A percentile compares a stretch with the other conserved stretches of the same genome.
Evolutionary conservation across 2,888 invertebrate genomes (phyloP).

Genomic region (Sepioteuthis lessoniana): DNA sequence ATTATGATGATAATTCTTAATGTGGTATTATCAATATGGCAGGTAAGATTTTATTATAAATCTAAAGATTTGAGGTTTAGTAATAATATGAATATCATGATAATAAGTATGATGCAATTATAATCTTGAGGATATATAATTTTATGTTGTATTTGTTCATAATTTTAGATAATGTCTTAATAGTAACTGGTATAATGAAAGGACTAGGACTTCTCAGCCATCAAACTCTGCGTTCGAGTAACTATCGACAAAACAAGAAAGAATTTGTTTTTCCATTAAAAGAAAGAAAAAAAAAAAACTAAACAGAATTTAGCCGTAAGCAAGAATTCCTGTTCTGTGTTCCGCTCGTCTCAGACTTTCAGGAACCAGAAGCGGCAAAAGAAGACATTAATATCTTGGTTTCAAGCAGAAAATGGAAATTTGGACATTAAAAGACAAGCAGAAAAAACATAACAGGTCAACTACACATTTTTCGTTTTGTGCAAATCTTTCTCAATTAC

Average conservation of each 20-base stretch:
- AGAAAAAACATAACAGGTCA: neutral
- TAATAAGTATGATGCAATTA: no score
- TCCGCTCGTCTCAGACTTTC: neutral
- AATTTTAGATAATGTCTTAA: no score
- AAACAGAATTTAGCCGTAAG: neutral
- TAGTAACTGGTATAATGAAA: no score
- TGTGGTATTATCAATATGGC: no score
- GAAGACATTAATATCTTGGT: conserved; percentile 33
- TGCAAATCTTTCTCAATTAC: neutral
- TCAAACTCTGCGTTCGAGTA: neutral
- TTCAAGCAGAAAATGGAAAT: conserved; percentile 19
- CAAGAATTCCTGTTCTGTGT: neutral
- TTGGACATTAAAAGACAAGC: neutral
- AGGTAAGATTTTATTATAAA: no score
- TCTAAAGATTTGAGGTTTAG: no score
- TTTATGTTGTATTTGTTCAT: no score
- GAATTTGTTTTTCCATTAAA: neutral
- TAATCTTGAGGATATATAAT: no score
- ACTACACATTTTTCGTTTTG: neutral
- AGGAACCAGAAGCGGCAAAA: neutral
- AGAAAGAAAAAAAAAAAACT: neutral
- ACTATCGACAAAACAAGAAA: neutral
- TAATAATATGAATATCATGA: no score
- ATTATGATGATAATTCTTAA: no score
- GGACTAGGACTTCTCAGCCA: neutral